Conservation (phyloP, 1,140 invertebrate species). For the Nasonia vitripennis region DNA sequence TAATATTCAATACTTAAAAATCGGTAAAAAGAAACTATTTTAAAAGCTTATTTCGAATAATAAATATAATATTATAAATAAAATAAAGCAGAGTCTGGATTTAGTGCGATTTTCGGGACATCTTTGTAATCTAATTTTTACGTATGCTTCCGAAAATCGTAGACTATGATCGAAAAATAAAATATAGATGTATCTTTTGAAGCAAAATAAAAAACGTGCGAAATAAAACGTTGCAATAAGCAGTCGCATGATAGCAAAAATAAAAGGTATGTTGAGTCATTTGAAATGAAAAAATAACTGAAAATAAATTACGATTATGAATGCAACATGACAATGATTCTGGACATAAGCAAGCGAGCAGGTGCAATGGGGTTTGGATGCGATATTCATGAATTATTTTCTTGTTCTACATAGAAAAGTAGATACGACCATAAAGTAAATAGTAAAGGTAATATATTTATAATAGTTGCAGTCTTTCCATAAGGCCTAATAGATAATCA, state of each 20-base stretch:
- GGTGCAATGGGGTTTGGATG: conserved; percentile 27
- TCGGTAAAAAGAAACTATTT: not conserved
- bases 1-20: not conserved
- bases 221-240: conserved; percentile 43
- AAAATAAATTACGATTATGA: conserved; percentile 4
- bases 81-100: not conserved
- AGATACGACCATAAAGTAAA: not conserved
- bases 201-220: conserved; percentile 46
- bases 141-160: not conserved
- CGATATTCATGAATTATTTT: conserved; percentile 2
- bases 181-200: conserved; percentile 7
- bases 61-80: conserved; percentile 10
- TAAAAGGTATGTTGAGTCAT: conserved; percentile 6
- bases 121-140: not conserved
- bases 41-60: not conserved
- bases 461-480: not conserved
- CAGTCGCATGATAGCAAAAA: conserved; percentile 32
- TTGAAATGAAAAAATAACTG: conserved; percentile 8
- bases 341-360: conserved; percentile 49
- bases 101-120: not conserved
- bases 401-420: not conserved
- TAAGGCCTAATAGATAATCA: not conserved
- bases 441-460: not conserved
- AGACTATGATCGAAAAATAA: not conserved
- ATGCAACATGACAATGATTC: conserved; percentile 47